Base-by-base conservation (phyloP, 2,888 invertebrate genomes). In the Leucophora obtusa region DNA sequence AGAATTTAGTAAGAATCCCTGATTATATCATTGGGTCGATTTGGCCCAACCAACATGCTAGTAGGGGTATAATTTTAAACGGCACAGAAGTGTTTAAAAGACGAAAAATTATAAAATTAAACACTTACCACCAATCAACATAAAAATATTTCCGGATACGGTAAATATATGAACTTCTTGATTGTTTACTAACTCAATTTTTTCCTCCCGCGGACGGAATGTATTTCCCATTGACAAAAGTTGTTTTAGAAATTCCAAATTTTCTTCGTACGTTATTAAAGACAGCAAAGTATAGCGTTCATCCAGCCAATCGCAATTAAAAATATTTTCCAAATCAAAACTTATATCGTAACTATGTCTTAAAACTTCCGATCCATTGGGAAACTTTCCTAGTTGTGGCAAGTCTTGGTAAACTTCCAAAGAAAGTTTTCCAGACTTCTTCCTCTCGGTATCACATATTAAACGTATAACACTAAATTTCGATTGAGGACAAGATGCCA, bases 381-480 rank as follows among this genome's bases (percentile, higher is more conserved):
- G 7, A 51, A 50, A 66, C 59, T 85, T 87, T 3, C 85, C 86
- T 18, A 87, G 69, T 43, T 85, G 85, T 0, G 85, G 85, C 1
- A 87, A 77, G 83, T 90, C 90, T 9, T 83, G 54, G 72, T 87
- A 90, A 0, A 85, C 82, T 71, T 90, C 87, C 17, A 90, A 83
- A 5, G 80, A 65, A 1, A 89, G 77, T 50, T 28, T 28, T 28
- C 28, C 7, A 28, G 4, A 28, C 6, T 28, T 28, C 28, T 7
- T 7, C 4, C 28, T 28, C 28, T 83, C 77, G 8, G 82, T 79
- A 1, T 84, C 68, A 0, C 2, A 5, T 5, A 14, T 2, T 11
- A 87, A 62, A 5, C 86, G 85, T 9, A 90, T 89, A 1, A 89
- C 82, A 70, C 86, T 87, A 69, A 90, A 90, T n/a, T 88, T 89